Conservation (phyloP, 2,888 invertebrate genomes). For the Erpobdella octoculata region DNA sequence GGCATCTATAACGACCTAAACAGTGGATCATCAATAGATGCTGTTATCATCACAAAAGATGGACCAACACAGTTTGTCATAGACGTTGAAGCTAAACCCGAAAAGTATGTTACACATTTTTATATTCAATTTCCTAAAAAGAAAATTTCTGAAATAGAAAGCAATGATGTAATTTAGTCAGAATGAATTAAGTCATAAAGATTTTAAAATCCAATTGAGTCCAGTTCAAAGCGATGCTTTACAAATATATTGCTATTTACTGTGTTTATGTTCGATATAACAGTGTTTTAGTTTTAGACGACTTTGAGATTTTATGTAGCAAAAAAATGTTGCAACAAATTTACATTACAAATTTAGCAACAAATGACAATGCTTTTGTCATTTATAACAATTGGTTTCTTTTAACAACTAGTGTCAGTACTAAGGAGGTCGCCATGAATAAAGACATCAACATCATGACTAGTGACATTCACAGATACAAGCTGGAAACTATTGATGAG, state of each 20-base stretch:
- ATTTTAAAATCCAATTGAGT: too few relatives aligned
- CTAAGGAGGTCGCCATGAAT: background rate
- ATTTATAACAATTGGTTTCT: background rate
- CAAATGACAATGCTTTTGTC: background rate
- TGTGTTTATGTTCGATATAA: too few relatives aligned
- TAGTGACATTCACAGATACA: background rate
- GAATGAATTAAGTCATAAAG: too few relatives aligned
- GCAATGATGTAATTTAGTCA: too few relatives aligned
- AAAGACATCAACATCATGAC: background rate
- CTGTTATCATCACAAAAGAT: slow-evolving; percentile 12
- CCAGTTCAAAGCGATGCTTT: too few relatives aligned
- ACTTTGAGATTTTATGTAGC: too few relatives aligned
- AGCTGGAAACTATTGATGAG: background rate
- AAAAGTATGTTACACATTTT: background rate
- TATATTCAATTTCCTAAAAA: too few relatives aligned
- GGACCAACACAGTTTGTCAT: background rate
- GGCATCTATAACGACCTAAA: slow-evolving; percentile 23
- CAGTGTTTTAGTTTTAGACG: too few relatives aligned
- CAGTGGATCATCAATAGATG: slow-evolving; percentile 12
- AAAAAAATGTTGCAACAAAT: too few relatives aligned
- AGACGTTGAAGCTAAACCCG: background rate
- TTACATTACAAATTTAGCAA: background rate
- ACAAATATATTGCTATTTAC: too few relatives aligned
- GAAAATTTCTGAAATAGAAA: too few relatives aligned
- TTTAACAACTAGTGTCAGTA: background rate